A percentile compares a stretch with the other conserved stretches of the same genome.
These are phyloP conservation scores for Acanthisitta chloris DNA, from an alignment of 2,113 vertebrate species.

Conservation along the genomic window DNA sequence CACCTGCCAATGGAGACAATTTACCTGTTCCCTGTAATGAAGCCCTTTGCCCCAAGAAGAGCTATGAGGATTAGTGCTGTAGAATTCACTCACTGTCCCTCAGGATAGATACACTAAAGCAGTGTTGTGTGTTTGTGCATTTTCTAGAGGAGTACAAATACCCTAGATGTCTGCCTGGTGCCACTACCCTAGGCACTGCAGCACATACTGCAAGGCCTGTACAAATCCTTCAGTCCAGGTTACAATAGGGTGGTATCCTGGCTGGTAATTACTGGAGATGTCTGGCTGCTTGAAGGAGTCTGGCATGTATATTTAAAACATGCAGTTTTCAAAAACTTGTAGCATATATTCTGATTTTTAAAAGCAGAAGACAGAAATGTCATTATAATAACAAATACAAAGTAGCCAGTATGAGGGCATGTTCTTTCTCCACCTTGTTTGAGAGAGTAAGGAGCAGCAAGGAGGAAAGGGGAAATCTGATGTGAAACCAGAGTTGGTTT, in stretches of 20 bases:
- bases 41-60: background rate
- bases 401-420: accelerated
- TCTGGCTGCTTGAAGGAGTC: background rate
- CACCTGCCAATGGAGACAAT: background rate
- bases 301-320: background rate
- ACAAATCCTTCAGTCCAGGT: background rate
- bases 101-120: background rate
- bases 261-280: background rate
- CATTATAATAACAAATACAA: background rate
- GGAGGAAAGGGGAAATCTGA: background rate
- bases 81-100: background rate
- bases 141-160: background rate
- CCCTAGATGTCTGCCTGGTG: background rate
- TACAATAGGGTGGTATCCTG: background rate
- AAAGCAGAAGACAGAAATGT: background rate
- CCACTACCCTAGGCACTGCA: background rate
- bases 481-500: background rate
- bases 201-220: background rate
- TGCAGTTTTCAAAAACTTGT: background rate
- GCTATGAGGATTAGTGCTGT: background rate
- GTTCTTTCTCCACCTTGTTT: background rate
- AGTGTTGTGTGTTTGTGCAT: background rate
- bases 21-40: background rate
- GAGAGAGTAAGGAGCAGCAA: background rate
- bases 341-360: background rate